These are phyloP conservation scores for Symphodus melops DNA, from an alignment of 2,113 vertebrate species.

Conservation along the genomic window DNA sequence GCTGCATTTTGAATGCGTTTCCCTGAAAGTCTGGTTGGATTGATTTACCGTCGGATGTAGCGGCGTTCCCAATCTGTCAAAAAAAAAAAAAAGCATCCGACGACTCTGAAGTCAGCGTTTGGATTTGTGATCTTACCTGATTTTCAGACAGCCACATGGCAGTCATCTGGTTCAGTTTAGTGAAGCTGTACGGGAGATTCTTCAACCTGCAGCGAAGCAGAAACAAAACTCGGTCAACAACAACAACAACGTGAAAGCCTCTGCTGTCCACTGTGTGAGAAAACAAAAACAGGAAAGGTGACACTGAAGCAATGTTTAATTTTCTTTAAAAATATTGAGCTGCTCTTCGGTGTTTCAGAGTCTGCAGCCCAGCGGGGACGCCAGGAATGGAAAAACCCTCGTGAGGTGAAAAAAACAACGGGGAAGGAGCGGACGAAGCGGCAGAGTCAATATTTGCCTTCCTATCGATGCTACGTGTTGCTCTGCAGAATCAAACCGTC, in stretches of 20 bases:
- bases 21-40: conserved; percentile 9
- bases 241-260: not conserved
- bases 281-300: not conserved
- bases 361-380: conserved; percentile 15
- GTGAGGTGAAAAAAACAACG: too few species aligned
- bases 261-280: not conserved
- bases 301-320: not conserved
- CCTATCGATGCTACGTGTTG: too few species aligned
- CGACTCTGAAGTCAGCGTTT: not conserved
- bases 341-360: not conserved
- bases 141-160: conserved; percentile 99
- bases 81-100: not conserved
- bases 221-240: conserved; percentile 12
- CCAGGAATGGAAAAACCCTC: not conserved
- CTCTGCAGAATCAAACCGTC: too few species aligned
- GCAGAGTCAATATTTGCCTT: too few species aligned
- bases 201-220: conserved; percentile 85
- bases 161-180: conserved; percentile 94
- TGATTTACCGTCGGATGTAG: conserved; percentile 26
- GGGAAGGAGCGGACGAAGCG: too few species aligned
- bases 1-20: conserved; percentile 50
- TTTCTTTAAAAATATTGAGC: not conserved
- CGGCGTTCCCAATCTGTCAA: not conserved
- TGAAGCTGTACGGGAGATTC: conserved; percentile 97
- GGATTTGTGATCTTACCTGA: conserved; percentile 84